A percentile compares a stretch with the other conserved stretches of the same genome.
Conservation (phyloP, 2,888 invertebrate species). For the Andrena marginata region DNA sequence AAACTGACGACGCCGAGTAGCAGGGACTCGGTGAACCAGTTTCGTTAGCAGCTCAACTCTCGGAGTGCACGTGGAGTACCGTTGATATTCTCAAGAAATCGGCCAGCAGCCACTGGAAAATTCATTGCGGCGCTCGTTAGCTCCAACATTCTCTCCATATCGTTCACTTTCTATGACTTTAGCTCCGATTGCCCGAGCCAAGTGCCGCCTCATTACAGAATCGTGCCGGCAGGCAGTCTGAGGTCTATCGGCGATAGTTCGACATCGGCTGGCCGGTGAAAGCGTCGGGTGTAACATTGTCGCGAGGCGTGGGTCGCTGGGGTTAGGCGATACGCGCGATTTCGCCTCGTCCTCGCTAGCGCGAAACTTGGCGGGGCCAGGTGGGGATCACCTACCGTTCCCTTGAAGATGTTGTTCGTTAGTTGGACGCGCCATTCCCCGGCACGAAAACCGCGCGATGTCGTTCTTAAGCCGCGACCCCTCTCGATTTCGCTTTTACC, state of each 20-base stretch:
- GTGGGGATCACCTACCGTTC: constrained; percentile 37
- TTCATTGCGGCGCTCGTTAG: neutral
- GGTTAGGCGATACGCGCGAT: constrained; percentile 69
- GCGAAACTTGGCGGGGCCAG: constrained; percentile 45
- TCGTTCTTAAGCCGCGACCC: constrained; percentile 41
- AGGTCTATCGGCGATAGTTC: constrained; percentile 31
- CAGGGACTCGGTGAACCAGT: too few relatives aligned
- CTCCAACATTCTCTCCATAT: neutral
- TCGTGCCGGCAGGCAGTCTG: constrained; percentile 13
- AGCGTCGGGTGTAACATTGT: constrained; percentile 73
- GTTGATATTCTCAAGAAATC: neutral
- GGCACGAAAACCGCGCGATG: constrained; percentile 22
- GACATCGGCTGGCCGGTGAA: constrained; percentile 67
- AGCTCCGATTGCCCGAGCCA: neutral
- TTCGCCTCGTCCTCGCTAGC: constrained; percentile 57
- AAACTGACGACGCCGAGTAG: too few relatives aligned
- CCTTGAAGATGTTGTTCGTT: constrained; percentile 31
- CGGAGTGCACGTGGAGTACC: neutral
- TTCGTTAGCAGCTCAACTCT: neutral
- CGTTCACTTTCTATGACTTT: constrained; percentile 6
- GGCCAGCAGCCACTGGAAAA: neutral
- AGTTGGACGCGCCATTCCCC: constrained; percentile 53
- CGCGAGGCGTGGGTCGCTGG: constrained; percentile 69
- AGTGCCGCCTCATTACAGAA: neutral
- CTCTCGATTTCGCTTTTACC: constrained; percentile 37